Evolutionary conservation across 2,797 vertebrate species (phyloP).

Genomic region (Scyliorhinus canicula): DNA sequence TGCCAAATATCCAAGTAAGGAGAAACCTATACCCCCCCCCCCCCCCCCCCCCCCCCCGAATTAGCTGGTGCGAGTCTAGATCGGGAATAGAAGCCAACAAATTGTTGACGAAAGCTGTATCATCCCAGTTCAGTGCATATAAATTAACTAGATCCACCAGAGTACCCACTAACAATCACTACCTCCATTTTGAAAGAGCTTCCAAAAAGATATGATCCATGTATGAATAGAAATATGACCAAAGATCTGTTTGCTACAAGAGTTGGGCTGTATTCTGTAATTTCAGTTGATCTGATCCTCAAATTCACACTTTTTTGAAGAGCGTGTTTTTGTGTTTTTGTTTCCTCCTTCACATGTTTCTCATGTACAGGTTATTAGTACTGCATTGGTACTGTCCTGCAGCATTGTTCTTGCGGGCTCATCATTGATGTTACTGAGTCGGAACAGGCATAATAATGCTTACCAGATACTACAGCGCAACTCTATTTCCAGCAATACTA

Average conservation of each 20-base stretch:
- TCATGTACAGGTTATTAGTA: conserved; percentile 72
- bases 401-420: conserved; percentile 72
- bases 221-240: background rate
- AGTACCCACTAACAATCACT: too few species aligned
- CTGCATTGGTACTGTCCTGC: conserved; percentile 65
- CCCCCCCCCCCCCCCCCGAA: too few species aligned
- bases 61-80: too few species aligned
- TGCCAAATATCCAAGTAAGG: too few species aligned
- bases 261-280: background rate
- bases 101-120: too few species aligned
- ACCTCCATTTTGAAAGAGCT: too few species aligned
- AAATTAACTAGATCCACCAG: too few species aligned
- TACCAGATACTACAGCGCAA: conserved; percentile 61
- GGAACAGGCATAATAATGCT: conserved; percentile 63
- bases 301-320: background rate
- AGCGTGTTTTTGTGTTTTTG: background rate
- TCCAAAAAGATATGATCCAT: background rate
- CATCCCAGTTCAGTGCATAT: too few species aligned
- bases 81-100: too few species aligned
- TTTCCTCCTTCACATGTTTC: background rate
- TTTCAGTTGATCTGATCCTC: background rate
- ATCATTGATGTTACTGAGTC: conserved; percentile 79
- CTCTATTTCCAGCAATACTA: conserved; percentile 47
- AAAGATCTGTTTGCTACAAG: background rate
- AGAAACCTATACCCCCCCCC: too few species aligned